Base-by-base conservation (phyloP, 1,140 invertebrate species). In the Anastatus disparis region DNA sequence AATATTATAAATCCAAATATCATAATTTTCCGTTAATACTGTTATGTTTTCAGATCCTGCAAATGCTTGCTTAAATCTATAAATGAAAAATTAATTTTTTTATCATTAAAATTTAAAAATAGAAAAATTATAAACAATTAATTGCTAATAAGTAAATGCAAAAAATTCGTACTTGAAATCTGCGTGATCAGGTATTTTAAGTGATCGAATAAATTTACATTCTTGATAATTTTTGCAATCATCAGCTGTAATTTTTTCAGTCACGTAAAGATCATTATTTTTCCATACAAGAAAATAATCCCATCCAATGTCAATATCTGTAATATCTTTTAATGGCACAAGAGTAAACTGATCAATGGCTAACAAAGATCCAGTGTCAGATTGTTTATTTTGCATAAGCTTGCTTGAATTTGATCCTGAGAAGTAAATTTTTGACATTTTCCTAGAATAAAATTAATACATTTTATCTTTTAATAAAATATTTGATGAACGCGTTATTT, bases 251-350 rank as follows among this genome's bases (percentile, higher is more conserved):
- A 44, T 31, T 67, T 76, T 80, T 63, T 74, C 80, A 46, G 73
- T 75, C 53, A 83, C 74, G 27, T 79, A 82, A 2, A 84, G 61
- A 22, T 80, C 66, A 0, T 38, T 55, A 24, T 74, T 72, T 63
- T 70, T 77, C 82, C 81, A 84, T 4, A 85, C 15, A 9, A 84
- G 75, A 53, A 83, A 76, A 61, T 81, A 85, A 72, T 84, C 78
- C 84, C 84, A 85, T 26, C 81, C 82, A 42, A 85, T 84, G 68
- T 84, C 81, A 62, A 84, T 74, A 27, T 79, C 71, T 0, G 77
- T 80, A 3, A 80, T 58, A 29, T 56, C 69, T 42, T 74, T 22
- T 58, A 78, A 78, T 22, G 68, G 52, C 40, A 83, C 58, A 68
- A 71, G 22, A 42, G 76, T 75, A 12, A 85, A 82, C 3, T 65